phyloP scores from a whole-genome alignment of 2,888 invertebrate genomes.

The Eueremaeus valkanovi region DNA sequence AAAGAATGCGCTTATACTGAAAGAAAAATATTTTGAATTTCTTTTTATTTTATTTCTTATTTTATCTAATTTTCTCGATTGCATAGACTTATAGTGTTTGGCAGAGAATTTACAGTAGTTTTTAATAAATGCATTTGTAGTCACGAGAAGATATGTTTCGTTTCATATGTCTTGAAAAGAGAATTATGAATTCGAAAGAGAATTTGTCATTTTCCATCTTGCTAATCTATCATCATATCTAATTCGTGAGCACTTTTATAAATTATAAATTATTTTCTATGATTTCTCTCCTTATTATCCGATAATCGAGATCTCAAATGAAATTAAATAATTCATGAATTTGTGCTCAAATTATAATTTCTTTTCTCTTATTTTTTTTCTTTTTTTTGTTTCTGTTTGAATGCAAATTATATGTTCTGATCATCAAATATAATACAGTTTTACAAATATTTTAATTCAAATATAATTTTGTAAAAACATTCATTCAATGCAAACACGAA shows the following conservation, averaged over 20 bases:
- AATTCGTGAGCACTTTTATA: background rate
- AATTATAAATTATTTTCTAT: background rate
- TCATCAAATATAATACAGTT: too few species aligned
- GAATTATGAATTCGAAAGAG: background rate
- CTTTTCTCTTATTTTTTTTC: too few species aligned
- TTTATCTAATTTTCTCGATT: background rate
- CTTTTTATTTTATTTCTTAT: background rate
- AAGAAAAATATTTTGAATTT: background rate
- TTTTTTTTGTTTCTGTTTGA: too few species aligned
- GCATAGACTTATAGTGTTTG: background rate
- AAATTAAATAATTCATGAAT: background rate
- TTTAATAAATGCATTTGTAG: background rate
- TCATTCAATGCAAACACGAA: background rate
- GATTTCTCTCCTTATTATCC: background rate
- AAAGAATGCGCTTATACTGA: background rate
- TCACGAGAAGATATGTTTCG: background rate
- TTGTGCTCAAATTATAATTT: too few species aligned
- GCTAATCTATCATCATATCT: background rate
- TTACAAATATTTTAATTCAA: too few species aligned
- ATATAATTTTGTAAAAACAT: too few species aligned
- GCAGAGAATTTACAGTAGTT: background rate
- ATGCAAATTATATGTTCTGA: too few species aligned
- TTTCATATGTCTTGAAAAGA: background rate
- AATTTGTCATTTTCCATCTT: background rate
- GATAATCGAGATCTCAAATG: too few species aligned